Conservation (phyloP, 1,140 invertebrate genomes). For the Nomia melanderi region DNA sequence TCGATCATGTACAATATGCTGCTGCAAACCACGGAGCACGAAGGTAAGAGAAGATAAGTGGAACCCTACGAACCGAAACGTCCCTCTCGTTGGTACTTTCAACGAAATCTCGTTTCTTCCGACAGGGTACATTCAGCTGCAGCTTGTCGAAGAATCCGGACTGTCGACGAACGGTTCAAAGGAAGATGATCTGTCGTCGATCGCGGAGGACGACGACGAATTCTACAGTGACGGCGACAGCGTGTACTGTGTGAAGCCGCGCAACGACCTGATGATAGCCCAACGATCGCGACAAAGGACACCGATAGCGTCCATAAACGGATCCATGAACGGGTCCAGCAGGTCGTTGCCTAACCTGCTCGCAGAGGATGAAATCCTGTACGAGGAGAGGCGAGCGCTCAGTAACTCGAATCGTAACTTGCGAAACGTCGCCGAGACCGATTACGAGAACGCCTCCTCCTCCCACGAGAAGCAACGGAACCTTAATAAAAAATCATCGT, state of each 20-base stretch:
- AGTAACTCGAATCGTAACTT: background rate
- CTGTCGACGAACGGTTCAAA: conserved; percentile 69
- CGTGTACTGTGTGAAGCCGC: conserved; percentile 42
- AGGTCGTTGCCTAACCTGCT: conserved; percentile 48
- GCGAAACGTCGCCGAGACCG: conserved; percentile 6
- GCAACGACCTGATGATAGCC: background rate
- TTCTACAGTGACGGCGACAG: conserved; percentile 62
- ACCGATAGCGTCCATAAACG: background rate
- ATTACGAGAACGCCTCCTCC: conserved; percentile 30
- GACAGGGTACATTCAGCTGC: conserved; percentile 82
- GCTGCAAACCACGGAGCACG: conserved; percentile 83
- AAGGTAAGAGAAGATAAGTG: conserved; percentile 77
- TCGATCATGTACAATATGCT: conserved; percentile 84
- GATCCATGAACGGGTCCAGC: background rate
- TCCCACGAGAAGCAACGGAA: background rate
- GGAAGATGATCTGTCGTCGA: conserved; percentile 65
- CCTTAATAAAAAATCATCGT: background rate
- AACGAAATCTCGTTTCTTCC: conserved; percentile 42
- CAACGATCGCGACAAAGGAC: background rate
- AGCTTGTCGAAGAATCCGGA: conserved; percentile 78
- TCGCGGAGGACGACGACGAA: conserved; percentile 52
- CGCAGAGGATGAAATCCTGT: conserved; percentile 30
- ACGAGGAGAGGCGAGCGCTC: conserved; percentile 3
- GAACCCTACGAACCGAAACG: too few relatives aligned
- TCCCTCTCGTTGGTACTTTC: background rate